phyloP scores from a whole-genome alignment of 2,113 vertebrate genomes.

The Acanthisitta chloris region DNA sequence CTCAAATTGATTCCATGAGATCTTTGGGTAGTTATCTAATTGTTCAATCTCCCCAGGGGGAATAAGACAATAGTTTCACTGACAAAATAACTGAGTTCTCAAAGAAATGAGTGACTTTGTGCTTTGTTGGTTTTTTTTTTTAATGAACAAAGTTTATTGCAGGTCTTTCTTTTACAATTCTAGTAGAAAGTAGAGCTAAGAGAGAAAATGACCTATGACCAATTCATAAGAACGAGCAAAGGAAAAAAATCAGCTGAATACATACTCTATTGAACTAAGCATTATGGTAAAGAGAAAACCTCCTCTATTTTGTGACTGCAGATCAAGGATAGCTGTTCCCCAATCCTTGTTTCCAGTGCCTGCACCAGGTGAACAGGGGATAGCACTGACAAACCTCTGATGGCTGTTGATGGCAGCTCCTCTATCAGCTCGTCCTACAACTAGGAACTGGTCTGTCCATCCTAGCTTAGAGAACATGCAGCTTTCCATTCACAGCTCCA shows the following conservation, averaged over 20 bases:
- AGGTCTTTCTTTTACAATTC: constrained; percentile 68
- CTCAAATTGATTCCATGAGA: background rate
- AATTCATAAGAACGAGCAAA: constrained; percentile 41
- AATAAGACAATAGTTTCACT: background rate
- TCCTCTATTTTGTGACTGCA: background rate
- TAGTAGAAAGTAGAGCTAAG: constrained; percentile 75
- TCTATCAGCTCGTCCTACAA: background rate
- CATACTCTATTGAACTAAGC: constrained; percentile 48
- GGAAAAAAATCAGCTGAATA: constrained; percentile 52
- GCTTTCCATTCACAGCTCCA: background rate
- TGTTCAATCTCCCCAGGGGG: background rate
- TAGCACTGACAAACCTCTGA: background rate
- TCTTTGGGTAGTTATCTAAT: background rate
- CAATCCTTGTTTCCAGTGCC: constrained; percentile 25
- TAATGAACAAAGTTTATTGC: constrained; percentile 79
- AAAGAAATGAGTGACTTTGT: background rate
- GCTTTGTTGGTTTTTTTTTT: background rate
- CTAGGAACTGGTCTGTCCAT: background rate
- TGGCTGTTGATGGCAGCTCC: background rate
- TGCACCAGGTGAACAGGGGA: background rate
- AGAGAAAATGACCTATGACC: constrained; percentile 60
- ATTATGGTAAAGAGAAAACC: constrained; percentile 19
- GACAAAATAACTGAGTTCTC: background rate
- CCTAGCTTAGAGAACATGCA: constrained; percentile 7
- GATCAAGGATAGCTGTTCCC: constrained; percentile 7